Evolutionary conservation across 1,140 invertebrate species (phyloP).

Genomic region (Mizuhopecten yessoensis): DNA sequence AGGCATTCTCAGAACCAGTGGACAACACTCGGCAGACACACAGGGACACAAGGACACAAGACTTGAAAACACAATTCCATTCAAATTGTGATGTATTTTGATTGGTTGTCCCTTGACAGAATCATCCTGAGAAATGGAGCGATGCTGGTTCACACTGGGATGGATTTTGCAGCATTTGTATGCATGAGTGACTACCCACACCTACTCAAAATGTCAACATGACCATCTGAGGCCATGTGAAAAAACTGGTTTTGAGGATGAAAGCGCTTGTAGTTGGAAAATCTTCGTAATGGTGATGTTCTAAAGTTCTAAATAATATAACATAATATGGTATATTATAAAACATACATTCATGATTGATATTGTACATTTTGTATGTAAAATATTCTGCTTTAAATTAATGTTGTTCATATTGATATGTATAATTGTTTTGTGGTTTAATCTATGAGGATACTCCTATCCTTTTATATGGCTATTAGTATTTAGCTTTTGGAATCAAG

Average conservation of each 20-base stretch:
- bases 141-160: background rate
- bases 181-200: conserved; percentile 21
- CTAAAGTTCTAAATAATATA: background rate
- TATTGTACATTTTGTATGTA: too few relatives aligned
- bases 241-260: conserved; percentile 25
- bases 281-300: background rate
- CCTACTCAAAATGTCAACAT: conserved; percentile 21
- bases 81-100: background rate
- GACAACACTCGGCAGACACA: conserved; percentile 7
- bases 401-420: too few relatives aligned
- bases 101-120: conserved; percentile 37
- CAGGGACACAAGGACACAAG: conserved; percentile 7
- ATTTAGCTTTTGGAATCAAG: too few relatives aligned
- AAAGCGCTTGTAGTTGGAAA: background rate
- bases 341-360: background rate
- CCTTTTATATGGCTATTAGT: too few relatives aligned
- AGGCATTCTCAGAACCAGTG: too few relatives aligned
- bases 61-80: background rate
- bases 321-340: background rate
- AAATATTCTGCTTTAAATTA: too few relatives aligned
- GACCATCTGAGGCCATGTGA: conserved; percentile 36
- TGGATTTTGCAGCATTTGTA: background rate
- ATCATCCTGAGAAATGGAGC: background rate
- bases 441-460: too few relatives aligned
- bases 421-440: too few relatives aligned